Conservation (phyloP, 2,113 vertebrate species). For the Albula glossodonta region DNA sequence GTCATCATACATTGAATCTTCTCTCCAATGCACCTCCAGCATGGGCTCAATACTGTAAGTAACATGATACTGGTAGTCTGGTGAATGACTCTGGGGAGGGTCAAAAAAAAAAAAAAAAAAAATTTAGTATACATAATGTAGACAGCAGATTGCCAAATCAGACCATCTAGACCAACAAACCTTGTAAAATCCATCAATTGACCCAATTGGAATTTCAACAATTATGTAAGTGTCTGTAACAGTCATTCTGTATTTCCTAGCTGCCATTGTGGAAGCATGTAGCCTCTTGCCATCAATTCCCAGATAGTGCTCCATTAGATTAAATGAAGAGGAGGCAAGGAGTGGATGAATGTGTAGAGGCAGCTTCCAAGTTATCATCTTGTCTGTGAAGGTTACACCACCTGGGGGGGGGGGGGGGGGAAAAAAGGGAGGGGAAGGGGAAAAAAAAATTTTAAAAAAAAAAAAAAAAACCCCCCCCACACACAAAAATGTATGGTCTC, state of each 20-base stretch:
- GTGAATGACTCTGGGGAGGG: constrained; percentile 54
- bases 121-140: neutral
- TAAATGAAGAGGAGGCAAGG: constrained; percentile 39
- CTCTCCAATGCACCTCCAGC: constrained; percentile 68
- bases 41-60: constrained; percentile 64
- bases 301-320: constrained; percentile 63
- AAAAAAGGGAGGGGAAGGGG: neutral
- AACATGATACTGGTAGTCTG: constrained; percentile 47
- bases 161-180: constrained; percentile 47
- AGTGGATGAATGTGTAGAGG: constrained; percentile 66
- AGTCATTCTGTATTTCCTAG: constrained; percentile 59
- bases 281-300: constrained; percentile 73
- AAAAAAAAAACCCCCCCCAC: too few species aligned
- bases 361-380: constrained; percentile 75
- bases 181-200: constrained; percentile 77
- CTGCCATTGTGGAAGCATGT: constrained; percentile 49
- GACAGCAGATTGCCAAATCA: neutral
- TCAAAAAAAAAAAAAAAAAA: neutral
- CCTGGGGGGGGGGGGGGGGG: too few species aligned
- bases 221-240: constrained; percentile 50
- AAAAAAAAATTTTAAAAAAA: neutral
- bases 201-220: constrained; percentile 73
- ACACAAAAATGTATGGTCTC: too few species aligned
- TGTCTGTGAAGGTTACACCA: constrained; percentile 54
- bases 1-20: constrained; percentile 44